Conservation (phyloP, 2,113 vertebrate genomes). For the Actenoides lindsayi region DNA sequence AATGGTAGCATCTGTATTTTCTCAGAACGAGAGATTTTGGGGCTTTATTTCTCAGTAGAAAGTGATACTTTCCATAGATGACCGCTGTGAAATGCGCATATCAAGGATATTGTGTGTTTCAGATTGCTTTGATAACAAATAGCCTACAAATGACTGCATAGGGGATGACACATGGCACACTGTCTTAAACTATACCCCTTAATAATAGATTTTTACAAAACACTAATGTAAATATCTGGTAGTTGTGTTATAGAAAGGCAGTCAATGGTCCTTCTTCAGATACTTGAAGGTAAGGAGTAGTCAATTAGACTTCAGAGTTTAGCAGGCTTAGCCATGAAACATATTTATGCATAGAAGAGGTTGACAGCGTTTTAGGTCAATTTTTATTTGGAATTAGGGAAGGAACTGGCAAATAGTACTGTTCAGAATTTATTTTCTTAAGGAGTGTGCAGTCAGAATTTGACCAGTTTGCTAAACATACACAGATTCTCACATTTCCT, state of each 20-base stretch:
- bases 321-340: not conserved
- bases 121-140: slow-evolving; percentile 46
- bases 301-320: not conserved
- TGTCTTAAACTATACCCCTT: not conserved
- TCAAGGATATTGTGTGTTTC: slow-evolving; percentile 51
- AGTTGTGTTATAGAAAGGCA: not conserved
- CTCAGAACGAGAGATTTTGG: not conserved
- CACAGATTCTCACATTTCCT: not conserved
- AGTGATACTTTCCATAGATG: not conserved
- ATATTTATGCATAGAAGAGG: not conserved
- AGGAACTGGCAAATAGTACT: not conserved
- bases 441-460: not conserved
- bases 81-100: slow-evolving; percentile 45
- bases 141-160: not conserved
- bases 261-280: not conserved
- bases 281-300: not conserved
- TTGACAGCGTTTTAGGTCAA: not conserved
- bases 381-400: not conserved
- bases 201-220: not conserved
- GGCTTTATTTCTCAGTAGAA: not conserved
- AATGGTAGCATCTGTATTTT: not conserved
- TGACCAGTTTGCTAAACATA: not conserved
- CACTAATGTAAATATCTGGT: not conserved
- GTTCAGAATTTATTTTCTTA: not conserved
- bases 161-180: not conserved